phyloP scores from a whole-genome alignment of 1,140 invertebrate genomes.

The Samia ricini region DNA sequence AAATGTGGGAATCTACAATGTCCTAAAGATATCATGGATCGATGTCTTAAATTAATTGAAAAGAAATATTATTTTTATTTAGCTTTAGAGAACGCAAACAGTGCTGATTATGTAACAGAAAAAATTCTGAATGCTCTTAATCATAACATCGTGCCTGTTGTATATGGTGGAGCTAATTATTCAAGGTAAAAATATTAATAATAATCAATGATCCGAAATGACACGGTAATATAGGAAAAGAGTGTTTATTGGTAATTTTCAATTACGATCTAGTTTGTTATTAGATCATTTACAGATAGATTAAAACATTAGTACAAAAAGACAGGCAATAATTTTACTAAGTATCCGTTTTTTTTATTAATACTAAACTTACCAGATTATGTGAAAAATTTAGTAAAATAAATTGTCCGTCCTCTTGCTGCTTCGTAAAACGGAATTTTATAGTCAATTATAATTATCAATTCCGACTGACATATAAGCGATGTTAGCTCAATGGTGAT shows the following conservation, averaged over 20 bases:
- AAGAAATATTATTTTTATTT: constrained; percentile 83
- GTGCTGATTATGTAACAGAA: constrained; percentile 82
- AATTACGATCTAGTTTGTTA: not conserved
- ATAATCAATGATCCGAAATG: too few relatives aligned
- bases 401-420: too few relatives aligned
- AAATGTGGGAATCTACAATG: constrained; percentile 76
- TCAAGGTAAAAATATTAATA: constrained; percentile 38
- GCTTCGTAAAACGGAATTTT: too few relatives aligned
- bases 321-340: too few relatives aligned
- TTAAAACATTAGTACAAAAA: too few relatives aligned
- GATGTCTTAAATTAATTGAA: constrained; percentile 65
- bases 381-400: too few relatives aligned
- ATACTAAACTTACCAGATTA: too few relatives aligned
- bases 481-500: too few relatives aligned
- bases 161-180: constrained; percentile 63
- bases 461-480: too few relatives aligned
- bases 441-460: too few relatives aligned
- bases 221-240: not conserved
- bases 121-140: constrained; percentile 45
- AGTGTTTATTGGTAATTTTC: not conserved
- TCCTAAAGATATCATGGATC: constrained; percentile 31
- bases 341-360: too few relatives aligned
- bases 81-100: constrained; percentile 82
- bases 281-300: not conserved
- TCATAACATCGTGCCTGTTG: constrained; percentile 48